Evolutionary conservation across 2,797 vertebrate genomes (phyloP).

Genomic region (Mus caroli): DNA sequence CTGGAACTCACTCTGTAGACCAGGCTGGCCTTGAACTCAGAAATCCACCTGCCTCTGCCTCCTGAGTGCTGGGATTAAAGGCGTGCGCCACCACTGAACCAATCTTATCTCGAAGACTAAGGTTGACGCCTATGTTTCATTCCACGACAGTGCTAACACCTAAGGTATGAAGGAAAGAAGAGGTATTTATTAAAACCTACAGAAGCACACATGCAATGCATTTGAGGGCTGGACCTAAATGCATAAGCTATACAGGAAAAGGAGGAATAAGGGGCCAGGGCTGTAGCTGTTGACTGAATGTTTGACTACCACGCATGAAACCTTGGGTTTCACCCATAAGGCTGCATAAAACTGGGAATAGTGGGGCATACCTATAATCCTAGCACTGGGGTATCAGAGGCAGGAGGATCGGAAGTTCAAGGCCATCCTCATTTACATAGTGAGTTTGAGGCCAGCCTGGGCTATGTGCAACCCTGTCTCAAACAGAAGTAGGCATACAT

Average conservation of each 20-base stretch:
- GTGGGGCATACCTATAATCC: not conserved
- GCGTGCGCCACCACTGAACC: too few relatives aligned
- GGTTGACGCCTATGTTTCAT: not conserved
- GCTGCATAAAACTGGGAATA: not conserved
- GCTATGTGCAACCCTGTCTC: not conserved
- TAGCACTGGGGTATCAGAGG: not conserved
- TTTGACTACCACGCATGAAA: not conserved
- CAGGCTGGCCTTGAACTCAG: too few relatives aligned
- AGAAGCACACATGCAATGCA: not conserved
- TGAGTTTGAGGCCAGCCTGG: not conserved
- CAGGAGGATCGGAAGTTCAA: not conserved
- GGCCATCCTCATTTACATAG: not conserved
- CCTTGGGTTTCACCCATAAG: not conserved
- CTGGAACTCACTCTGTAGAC: too few relatives aligned
- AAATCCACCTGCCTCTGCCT: too few relatives aligned
- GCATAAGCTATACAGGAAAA: not conserved
- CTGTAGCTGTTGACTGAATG: not conserved
- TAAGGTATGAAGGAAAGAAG: not conserved
- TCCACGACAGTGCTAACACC: not conserved
- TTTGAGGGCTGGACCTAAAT: constrained; percentile 43
- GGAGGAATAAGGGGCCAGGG: not conserved
- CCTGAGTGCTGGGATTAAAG: too few relatives aligned
- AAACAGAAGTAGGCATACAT: not conserved
- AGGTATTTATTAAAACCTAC: not conserved
- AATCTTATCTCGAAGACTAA: not conserved